Percentiles rank a stretch among this genome's conserved stretches.
These are phyloP conservation scores for Thamnaconus septentrionalis DNA, from an alignment of 2,113 vertebrate species.

Conservation along the genomic window DNA sequence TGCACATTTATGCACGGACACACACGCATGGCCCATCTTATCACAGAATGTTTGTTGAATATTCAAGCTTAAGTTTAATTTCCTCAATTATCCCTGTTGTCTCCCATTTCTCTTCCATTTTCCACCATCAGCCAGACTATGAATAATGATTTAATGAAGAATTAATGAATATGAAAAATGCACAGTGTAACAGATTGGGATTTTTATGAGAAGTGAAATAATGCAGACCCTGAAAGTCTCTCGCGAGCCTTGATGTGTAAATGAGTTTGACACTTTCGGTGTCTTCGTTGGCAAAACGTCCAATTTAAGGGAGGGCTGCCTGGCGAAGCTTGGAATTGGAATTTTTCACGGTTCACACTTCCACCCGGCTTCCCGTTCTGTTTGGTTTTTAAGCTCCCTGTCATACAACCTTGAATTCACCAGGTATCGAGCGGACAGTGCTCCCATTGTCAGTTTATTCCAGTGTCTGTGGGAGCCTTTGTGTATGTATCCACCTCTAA, in stretches of 20 bases:
- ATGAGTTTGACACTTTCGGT: slow-evolving; percentile 44
- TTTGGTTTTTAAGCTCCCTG: slow-evolving; percentile 27
- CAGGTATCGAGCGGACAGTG: slow-evolving; percentile 32
- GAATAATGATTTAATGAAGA: slow-evolving; percentile 67
- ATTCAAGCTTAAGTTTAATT: slow-evolving; percentile 60
- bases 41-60: slow-evolving; percentile 24
- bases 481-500: slow-evolving; percentile 51
- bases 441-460: slow-evolving; percentile 44
- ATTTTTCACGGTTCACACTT: slow-evolving; percentile 44
- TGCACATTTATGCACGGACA: slow-evolving; percentile 1
- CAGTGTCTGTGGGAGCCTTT: not conserved
- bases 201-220: slow-evolving; percentile 41
- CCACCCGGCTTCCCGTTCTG: slow-evolving; percentile 19
- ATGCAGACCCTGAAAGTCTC: slow-evolving; percentile 45
- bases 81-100: slow-evolving; percentile 61
- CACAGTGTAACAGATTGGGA: slow-evolving; percentile 51
- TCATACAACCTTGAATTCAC: slow-evolving; percentile 17
- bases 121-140: slow-evolving; percentile 54
- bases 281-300: slow-evolving; percentile 25
- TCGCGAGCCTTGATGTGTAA: slow-evolving; percentile 52
- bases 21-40: no score
- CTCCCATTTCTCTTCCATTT: slow-evolving; percentile 60
- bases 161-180: slow-evolving; percentile 59
- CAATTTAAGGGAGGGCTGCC: slow-evolving; percentile 39
- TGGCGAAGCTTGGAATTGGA: slow-evolving; percentile 31